These are phyloP conservation scores for Takifugu flavidus DNA, from an alignment of 2,113 vertebrate genomes.

Conservation along the genomic window DNA sequence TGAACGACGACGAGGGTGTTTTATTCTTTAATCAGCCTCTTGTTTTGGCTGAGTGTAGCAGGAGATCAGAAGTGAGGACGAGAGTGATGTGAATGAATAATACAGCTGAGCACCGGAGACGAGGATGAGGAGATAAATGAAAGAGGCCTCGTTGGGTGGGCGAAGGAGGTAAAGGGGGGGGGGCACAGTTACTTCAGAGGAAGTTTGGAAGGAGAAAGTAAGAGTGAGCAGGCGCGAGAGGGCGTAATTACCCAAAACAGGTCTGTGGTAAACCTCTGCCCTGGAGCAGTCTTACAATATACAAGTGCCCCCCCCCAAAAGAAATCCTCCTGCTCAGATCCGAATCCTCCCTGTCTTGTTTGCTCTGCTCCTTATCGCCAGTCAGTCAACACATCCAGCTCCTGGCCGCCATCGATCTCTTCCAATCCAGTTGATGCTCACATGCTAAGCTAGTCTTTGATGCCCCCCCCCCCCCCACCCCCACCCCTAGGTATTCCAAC, in stretches of 20 bases:
- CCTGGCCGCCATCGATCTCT: constrained; percentile 52
- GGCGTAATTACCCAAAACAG: constrained; percentile 32
- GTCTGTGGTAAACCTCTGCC: constrained; percentile 2
- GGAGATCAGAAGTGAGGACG: constrained; percentile 34
- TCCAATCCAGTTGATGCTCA: constrained; percentile 59
- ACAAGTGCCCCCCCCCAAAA: background rate
- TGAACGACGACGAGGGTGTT: constrained; percentile 25
- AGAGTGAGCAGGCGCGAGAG: constrained; percentile 17
- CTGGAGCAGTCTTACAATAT: background rate
- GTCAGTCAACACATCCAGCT: constrained; percentile 52
- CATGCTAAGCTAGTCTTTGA: constrained; percentile 54
- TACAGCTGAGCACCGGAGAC: constrained; percentile 21
- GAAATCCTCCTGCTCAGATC: background rate
- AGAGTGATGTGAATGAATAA: constrained; percentile 26
- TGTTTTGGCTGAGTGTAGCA: constrained; percentile 22
- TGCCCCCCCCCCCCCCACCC: constrained; percentile 15
- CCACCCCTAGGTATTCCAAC: constrained; percentile 23
- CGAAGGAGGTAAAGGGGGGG: constrained; percentile 36
- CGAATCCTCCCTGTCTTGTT: constrained; percentile 33
- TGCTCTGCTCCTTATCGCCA: constrained; percentile 48
- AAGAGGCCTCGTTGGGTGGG: constrained; percentile 14
- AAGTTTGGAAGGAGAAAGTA: constrained; percentile 21
- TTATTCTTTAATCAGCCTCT: constrained; percentile 25
- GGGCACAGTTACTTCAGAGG: constrained; percentile 12
- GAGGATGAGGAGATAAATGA: constrained; percentile 40